phyloP scores from a whole-genome alignment of 1,140 invertebrate genomes.

The Scaptomyza hsui region DNA sequence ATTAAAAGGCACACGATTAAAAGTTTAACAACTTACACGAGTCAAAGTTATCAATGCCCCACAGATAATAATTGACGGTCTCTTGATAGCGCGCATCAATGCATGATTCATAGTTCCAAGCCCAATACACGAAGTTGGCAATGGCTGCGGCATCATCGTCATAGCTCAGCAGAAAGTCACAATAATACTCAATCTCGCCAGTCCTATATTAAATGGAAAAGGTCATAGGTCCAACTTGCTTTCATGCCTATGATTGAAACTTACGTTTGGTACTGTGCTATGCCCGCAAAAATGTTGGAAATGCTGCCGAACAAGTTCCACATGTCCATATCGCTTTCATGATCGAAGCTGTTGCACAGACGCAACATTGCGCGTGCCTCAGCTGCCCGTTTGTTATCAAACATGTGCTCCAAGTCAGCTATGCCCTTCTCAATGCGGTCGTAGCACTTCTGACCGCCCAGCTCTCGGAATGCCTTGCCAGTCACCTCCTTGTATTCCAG shows the following conservation, averaged over 20 bases:
- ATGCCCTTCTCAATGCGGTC: conserved; percentile 85
- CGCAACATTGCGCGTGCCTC: conserved; percentile 77
- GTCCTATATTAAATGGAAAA: conserved; percentile 25
- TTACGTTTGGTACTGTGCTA: conserved; percentile 74
- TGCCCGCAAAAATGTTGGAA: conserved; percentile 68
- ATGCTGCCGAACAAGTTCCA: conserved; percentile 74
- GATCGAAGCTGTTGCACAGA: conserved; percentile 77
- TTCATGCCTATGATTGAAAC: background rate
- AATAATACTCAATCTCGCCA: conserved; percentile 57
- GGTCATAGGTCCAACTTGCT: background rate
- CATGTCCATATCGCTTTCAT: conserved; percentile 72
- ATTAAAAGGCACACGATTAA: background rate
- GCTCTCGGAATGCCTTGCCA: conserved; percentile 53
- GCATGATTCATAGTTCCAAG: conserved; percentile 42
- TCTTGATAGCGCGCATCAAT: conserved; percentile 59
- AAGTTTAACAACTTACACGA: conserved; percentile 49
- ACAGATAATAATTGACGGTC: conserved; percentile 59
- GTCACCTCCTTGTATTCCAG: conserved; percentile 66
- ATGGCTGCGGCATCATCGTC: conserved; percentile 65
- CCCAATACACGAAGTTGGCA: conserved; percentile 65
- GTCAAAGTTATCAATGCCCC: conserved; percentile 41
- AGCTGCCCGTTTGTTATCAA: conserved; percentile 61
- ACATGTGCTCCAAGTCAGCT: conserved; percentile 83
- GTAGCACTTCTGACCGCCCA: conserved; percentile 83
- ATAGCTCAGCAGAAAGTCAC: conserved; percentile 57